Conservation (phyloP, 2,113 vertebrate species). For the Globicephala melas region DNA sequence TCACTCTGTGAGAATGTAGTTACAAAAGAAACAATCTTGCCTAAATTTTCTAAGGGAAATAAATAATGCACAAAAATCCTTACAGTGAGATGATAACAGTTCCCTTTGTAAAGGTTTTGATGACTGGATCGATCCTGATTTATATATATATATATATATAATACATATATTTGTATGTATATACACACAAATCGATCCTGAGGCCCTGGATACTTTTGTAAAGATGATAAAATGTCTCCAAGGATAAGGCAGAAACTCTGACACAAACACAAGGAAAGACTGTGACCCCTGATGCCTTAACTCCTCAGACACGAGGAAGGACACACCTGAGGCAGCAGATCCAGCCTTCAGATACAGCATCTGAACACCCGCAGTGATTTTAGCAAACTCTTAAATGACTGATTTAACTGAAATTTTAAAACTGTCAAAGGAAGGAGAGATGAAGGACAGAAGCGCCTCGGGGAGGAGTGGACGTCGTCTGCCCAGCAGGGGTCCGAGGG, state of each 20-base stretch:
- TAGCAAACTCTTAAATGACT: fast-evolving
- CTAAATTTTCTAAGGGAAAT: neutral
- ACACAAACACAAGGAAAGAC: fast-evolving
- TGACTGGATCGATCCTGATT: neutral
- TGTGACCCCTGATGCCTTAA: fast-evolving
- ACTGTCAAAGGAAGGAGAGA: too few species aligned
- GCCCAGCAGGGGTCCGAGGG: neutral
- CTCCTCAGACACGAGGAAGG: neutral
- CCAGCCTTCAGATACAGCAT: fast-evolving
- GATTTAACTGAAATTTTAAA: too few species aligned
- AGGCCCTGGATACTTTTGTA: neutral
- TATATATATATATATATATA: too few species aligned
- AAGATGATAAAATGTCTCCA: neutral
- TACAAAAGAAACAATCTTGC: neutral
- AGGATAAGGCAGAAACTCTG: neutral
- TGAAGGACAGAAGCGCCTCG: neutral
- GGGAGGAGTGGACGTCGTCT: neutral
- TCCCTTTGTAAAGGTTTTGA: neutral
- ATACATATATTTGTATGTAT: neutral
- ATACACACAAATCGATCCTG: neutral
- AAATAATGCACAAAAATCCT: neutral
- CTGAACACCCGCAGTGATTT: neutral
- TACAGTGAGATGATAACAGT: too few species aligned
- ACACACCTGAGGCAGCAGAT: neutral
- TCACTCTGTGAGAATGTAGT: neutral